Base-by-base conservation (phyloP, 2,888 invertebrate species). In the Eupithecia vulgata region DNA sequence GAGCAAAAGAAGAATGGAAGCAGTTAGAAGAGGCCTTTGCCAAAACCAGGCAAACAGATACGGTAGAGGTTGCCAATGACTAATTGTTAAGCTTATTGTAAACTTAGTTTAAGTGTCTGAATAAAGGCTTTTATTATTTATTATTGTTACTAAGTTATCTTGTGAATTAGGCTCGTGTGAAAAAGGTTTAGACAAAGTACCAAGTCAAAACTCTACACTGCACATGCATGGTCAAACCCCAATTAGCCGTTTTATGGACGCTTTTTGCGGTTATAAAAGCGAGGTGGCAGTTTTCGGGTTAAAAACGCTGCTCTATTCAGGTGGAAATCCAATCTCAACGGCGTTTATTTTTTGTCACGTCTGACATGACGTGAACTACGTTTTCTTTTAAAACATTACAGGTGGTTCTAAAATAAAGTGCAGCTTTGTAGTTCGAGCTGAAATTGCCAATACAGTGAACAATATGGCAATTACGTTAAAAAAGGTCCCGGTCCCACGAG, bases 401-500 rank as follows among this genome's bases (percentile, higher is more conserved):
- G 25, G 12, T 13, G 21, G 5, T 25, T 25, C 25, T 57, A 57
- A 37, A 57, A 57, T 57, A 61, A 48, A 61, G 7, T 34, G 30
- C 61, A 61, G 34, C 17, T 42, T 45, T 66, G 15, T 66, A 30
- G 25, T 15, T 67, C 8, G 21, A 13, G 52, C 52, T 52, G 3
- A 52, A 37, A 52, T 67, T 57, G 67, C 21, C 52, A 52, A 57
- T 25, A 57, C 25, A 57, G 57, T 25, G 21, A 21, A 21, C 57
- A 67, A 61, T 57, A 71, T 17, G 62, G 40, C 42, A 48, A 65
- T 68, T 37, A 67, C 62, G 25, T 35, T 71, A 69, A 72, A 77
- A 78, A 79, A 76, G 72, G 73, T 69, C 73, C 68, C n/a, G 67
- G 40, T 66, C 79, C 81, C 78, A 70, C 70, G 75, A 79, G 82